Conservation (phyloP, 1,140 invertebrate genomes). For the Drosophila pandora region DNA sequence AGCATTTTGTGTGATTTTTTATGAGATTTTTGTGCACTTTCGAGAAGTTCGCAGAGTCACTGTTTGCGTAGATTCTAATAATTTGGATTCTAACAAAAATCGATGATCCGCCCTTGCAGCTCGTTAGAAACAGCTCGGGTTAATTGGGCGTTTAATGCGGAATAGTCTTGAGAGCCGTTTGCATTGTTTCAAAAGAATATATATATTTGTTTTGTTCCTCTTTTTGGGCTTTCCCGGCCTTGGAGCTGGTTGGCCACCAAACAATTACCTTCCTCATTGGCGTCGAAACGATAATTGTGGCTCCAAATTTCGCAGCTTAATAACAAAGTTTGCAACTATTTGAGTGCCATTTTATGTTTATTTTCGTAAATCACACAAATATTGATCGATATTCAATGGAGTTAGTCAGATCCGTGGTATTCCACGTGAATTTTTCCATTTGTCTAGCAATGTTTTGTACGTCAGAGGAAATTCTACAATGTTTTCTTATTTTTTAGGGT, state of each 20-base stretch:
- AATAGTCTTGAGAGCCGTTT: constrained; percentile 1
- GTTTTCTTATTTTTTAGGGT: not conserved
- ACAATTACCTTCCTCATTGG: constrained; percentile 17
- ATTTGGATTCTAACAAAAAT: constrained; percentile 11
- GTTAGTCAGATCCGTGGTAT: constrained; percentile 40
- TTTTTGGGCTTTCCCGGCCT: constrained; percentile 27
- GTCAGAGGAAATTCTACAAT: constrained; percentile 3
- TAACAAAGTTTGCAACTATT: constrained; percentile 33
- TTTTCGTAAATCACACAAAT: constrained; percentile 33
- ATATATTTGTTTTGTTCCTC: not conserved
- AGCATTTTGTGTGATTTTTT: not conserved
- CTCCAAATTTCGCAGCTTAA: constrained; percentile 38
- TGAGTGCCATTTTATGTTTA: constrained; percentile 11
- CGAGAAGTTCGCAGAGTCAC: not conserved
- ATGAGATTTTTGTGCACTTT: not conserved
- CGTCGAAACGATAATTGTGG: constrained; percentile 34
- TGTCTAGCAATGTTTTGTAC: not conserved
- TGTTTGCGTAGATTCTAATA: constrained; percentile 23
- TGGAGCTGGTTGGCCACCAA: not conserved
- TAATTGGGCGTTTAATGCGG: constrained; percentile 50
- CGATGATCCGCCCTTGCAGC: constrained; percentile 14
- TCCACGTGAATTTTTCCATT: constrained; percentile 22
- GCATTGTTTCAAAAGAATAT: not conserved
- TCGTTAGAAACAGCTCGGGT: constrained; percentile 24
- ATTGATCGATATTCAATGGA: constrained; percentile 19